phyloP scores from a whole-genome alignment of 1,140 invertebrate genomes.

The Drosophila nigrodunni region DNA sequence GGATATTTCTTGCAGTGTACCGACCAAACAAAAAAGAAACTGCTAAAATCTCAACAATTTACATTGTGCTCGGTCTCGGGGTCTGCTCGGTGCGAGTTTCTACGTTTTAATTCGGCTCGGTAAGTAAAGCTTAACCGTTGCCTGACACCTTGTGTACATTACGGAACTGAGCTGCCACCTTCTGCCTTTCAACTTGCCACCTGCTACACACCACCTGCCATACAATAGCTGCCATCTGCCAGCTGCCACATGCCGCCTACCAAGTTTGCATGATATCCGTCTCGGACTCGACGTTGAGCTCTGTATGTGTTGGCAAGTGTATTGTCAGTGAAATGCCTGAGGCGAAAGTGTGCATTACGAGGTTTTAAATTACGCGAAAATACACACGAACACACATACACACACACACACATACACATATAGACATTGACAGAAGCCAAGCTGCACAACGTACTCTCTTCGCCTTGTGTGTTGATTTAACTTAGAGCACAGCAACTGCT shows the following conservation, averaged over 20 bases:
- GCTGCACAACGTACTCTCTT: conserved; percentile 16
- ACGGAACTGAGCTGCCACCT: conserved; percentile 6
- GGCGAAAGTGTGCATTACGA: conserved; percentile 81
- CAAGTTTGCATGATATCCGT: conserved; percentile 7
- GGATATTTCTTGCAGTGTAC: conserved; percentile 24
- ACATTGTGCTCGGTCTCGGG: conserved; percentile 29
- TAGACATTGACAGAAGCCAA: conserved; percentile 29
- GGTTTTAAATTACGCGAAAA: conserved; percentile 81
- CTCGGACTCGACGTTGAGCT: conserved; percentile 27
- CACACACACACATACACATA: conserved; percentile 21
- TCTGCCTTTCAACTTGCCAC: conserved; percentile 28
- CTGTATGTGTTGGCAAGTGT: conserved; percentile 62
- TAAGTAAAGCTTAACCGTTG: conserved; percentile 78
- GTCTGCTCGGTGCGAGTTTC: not conserved
- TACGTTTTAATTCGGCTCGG: conserved; percentile 62
- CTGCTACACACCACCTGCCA: conserved; percentile 32
- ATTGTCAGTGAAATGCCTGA: conserved; percentile 77
- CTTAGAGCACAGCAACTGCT: conserved; percentile 3
- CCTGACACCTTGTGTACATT: conserved; percentile 73
- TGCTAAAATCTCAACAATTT: conserved; percentile 73
- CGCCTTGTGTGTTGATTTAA: conserved; percentile 18
- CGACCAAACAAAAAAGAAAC: conserved; percentile 31
- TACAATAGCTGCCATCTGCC: conserved; percentile 1
- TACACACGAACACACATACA: conserved; percentile 47
- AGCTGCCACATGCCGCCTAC: conserved; percentile 2